Evolutionary conservation across 2,113 vertebrate genomes (phyloP).

Genomic region (Bubo bubo): DNA sequence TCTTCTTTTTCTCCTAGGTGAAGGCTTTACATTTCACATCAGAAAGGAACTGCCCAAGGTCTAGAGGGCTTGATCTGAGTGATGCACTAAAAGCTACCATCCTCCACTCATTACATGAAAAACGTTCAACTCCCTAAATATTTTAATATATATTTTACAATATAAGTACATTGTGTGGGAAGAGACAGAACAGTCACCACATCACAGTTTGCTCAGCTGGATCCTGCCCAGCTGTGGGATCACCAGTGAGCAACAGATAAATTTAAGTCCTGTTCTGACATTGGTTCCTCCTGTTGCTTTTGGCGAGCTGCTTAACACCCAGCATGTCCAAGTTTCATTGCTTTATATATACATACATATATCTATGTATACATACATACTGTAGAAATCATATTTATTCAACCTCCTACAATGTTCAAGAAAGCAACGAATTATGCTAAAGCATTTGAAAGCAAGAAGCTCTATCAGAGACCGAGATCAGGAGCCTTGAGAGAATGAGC

Average conservation of each 20-base stretch:
- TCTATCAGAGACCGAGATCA: slow-evolving; percentile 33
- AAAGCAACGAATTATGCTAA: slow-evolving; percentile 43
- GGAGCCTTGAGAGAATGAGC: not conserved
- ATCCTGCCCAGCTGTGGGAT: slow-evolving; percentile 42
- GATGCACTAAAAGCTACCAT: not conserved
- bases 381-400: slow-evolving; percentile 57
- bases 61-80: not conserved
- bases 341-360: slow-evolving; percentile 43
- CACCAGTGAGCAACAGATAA: slow-evolving; percentile 43
- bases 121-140: not conserved
- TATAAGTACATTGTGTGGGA: not conserved
- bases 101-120: not conserved
- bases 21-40: not conserved
- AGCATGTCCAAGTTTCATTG: slow-evolving; percentile 30
- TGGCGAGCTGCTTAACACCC: slow-evolving; percentile 26
- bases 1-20: not conserved
- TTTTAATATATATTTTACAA: slow-evolving; percentile 35
- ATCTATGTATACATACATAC: slow-evolving; percentile 51
- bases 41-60: not conserved
- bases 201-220: slow-evolving; percentile 41
- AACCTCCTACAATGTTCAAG: slow-evolving; percentile 59
- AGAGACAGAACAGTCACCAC: slow-evolving; percentile 14
- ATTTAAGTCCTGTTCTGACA: slow-evolving; percentile 55
- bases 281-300: slow-evolving; percentile 44
- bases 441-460: slow-evolving; percentile 6